Base-by-base conservation (phyloP, 2,888 invertebrate species). In the Phalera bucephala region DNA sequence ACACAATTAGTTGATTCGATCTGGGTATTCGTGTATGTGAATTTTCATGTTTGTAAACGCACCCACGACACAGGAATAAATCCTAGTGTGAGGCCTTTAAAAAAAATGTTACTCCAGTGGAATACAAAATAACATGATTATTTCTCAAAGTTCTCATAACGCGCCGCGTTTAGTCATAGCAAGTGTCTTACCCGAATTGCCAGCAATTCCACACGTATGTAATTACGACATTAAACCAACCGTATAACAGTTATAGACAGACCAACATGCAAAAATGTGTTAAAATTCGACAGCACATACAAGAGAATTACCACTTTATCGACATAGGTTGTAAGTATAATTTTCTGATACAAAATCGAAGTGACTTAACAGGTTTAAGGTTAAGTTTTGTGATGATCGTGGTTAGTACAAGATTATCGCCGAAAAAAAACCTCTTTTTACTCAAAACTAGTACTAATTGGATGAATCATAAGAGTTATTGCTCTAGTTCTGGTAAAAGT, bases 201-300 rank as follows among this genome's bases (percentile, higher is more conserved):
- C 9, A 5, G 14, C 27, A 27, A 4, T 10, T 23, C 30, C 29
- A 52, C 11, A 40, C 33, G 25, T 31, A 7, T 39, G 33, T 53
- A 30, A 48, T 52, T 53, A 53, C 27, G 8, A 29, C 31, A 45
- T 50, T 54, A 49, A 31, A 43, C 29, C 23, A 12, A n/a, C 19
- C 32, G 37, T 49, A 27, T 4, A 14, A 44, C 40, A 53, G 33
- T 40, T 36, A 14, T 4, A 2, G 14, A 14, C 7, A 3, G 8
- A 8, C 25, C 6, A 1, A 14, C 14, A 6, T 5, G 2, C 14
- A 27, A 3, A 13, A 27, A 8, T 27, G 14, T 27, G 9, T 27
- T 14, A 27, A 14, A 8, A 1, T 9, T 27, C 1, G 12, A 27
- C 3, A 4, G 8, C n/a, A 5, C 0, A 13, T n/a, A 6, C 6